Evolutionary conservation across 2,888 invertebrate species (phyloP).

Genomic region (Crocallis elinguaria): DNA sequence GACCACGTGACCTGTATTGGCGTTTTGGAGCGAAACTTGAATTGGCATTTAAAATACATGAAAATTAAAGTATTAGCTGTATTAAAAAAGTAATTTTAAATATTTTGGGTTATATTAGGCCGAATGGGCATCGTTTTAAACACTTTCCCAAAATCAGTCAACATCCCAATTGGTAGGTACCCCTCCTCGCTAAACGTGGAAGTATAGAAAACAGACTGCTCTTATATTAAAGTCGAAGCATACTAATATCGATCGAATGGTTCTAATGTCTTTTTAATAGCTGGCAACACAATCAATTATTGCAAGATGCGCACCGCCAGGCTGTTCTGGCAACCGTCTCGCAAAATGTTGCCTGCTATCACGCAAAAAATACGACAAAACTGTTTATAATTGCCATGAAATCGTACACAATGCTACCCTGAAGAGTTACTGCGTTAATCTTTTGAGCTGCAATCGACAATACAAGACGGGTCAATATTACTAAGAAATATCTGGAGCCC

Average conservation of each 20-base stretch:
- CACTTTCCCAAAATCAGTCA: too few relatives aligned
- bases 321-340: constrained; percentile 44
- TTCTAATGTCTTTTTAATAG: constrained; percentile 59
- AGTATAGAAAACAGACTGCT: constrained; percentile 23
- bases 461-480: constrained; percentile 3
- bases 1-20: too few relatives aligned
- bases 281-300: constrained; percentile 52
- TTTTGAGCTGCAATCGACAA: constrained; percentile 7
- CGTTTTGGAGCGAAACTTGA: too few relatives aligned
- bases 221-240: constrained; percentile 27
- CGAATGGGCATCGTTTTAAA: too few relatives aligned
- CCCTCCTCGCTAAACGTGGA: constrained; percentile 21
- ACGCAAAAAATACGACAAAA: constrained; percentile 42
- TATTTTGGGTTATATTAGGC: too few relatives aligned
- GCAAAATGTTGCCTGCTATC: constrained; percentile 28
- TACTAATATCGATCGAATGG: constrained; percentile 39
- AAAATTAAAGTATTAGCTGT: too few relatives aligned
- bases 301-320: constrained; percentile 36
- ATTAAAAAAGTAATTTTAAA: too few relatives aligned
- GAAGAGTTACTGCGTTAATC: constrained; percentile 20
- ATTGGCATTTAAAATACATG: too few relatives aligned
- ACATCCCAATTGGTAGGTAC: too few relatives aligned
- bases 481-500: constrained; percentile 9
- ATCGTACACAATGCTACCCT: constrained; percentile 39
- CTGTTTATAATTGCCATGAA: constrained; percentile 45